These are phyloP conservation scores for Lepidonotus clava DNA, from an alignment of 2,888 invertebrate genomes.

Conservation along the genomic window DNA sequence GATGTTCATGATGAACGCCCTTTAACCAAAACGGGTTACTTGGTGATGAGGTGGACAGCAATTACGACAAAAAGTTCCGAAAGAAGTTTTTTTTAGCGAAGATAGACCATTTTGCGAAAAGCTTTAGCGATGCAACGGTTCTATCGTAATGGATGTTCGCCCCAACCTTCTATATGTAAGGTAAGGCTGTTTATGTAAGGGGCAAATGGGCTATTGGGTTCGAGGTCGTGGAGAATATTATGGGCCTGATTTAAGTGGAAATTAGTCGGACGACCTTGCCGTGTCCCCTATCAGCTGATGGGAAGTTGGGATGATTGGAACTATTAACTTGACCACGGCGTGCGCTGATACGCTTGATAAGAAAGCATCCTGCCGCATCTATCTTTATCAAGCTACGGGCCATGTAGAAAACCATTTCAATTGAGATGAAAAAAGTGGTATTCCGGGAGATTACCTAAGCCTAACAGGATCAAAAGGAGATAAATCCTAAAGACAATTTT, in stretches of 20 bases:
- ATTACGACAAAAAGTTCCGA: too few relatives aligned
- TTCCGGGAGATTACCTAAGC: constrained; percentile 42
- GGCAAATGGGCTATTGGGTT: not conserved
- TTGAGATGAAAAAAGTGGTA: constrained; percentile 46
- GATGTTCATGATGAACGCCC: too few relatives aligned
- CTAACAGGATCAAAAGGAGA: constrained; percentile 46
- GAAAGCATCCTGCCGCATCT: constrained; percentile 28
- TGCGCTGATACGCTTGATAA: constrained; percentile 41
- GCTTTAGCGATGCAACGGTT: too few relatives aligned
- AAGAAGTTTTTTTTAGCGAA: too few relatives aligned
- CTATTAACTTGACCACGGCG: constrained; percentile 47
- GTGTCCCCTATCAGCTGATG: constrained; percentile 45
- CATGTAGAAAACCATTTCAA: constrained; percentile 49
- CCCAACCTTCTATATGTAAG: not conserved
- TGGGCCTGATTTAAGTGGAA: constrained; percentile 32
- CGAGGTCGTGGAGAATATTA: not conserved
- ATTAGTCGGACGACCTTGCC: constrained; percentile 5
- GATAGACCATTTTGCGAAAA: too few relatives aligned
- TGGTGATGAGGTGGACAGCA: too few relatives aligned
- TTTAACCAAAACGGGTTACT: too few relatives aligned
- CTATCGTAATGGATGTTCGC: not conserved
- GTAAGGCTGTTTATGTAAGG: not conserved
- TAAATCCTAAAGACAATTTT: constrained; percentile 43
- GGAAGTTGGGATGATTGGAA: constrained; percentile 41
- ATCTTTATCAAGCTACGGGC: constrained; percentile 47